Evolutionary conservation across 2,113 vertebrate genomes (phyloP), one percentile per base, ranked within the genome.

Genomic region (Hirundichthys speculiger): DNA sequence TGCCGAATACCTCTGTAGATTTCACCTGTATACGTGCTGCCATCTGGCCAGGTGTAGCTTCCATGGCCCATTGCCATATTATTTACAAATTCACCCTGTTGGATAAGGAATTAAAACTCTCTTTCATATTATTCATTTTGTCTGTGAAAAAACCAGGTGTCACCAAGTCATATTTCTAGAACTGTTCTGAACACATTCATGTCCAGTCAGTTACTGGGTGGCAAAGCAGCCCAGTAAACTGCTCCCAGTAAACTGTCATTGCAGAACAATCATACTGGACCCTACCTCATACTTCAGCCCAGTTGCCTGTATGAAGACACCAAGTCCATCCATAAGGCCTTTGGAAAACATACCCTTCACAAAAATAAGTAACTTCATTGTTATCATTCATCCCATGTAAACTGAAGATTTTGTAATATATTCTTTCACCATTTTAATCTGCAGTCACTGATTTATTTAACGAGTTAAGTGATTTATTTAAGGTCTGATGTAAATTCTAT

Each of bases 251-350:
- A n/a, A n/a, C n/a, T n/a, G n/a, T n/a, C n/a, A n/a, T n/a, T n/a
- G n/a, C n/a, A n/a, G 57, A 15, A 24, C 16, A 52, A 27, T 45
- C 1, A 18, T 25, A 40, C 2, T 16, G 19, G 27, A n/a, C 0
- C 25, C 80, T 91, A 98, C 96, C 95, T 98, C 92, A 0, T 95
- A 99, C 77, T 89, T 95, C 34, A 96, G 39, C 72, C 95, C 95
- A 20, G 92, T 91, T 13, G 90, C 75, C 93, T 89, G 94, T 0
- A 83, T 89, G 46, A 96, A 96, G 57, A 88, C 89, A 10, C 98
- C 98, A 22, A 14, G 76, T 53, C 96, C 97, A 0, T 97, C 84
- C 95, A 98, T 95, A 11, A 89, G 45, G 16, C 96, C 96, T 57
- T 91, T 90, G 20, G 92, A 94, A 90, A 98, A 98, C 9, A 64